Base-by-base conservation (phyloP, 2,888 invertebrate genomes). In the Ganaspis brasiliensis region DNA sequence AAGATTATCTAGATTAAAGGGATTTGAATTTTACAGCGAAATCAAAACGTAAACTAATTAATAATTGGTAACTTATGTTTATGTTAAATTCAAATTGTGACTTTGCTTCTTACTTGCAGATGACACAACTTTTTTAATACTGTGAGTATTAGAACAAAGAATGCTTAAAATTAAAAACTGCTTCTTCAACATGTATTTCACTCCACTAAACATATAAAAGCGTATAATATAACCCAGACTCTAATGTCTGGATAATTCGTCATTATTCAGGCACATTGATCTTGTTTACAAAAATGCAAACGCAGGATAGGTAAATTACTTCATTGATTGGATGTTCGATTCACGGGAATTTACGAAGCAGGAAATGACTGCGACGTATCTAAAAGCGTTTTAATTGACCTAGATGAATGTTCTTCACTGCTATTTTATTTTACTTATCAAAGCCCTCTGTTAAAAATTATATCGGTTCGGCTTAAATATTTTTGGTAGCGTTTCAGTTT, bases 251-350 rank as follows among this genome's bases (percentile, higher is more conserved):
- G 5, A 61, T 19, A 37, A 61, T 61, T 9, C 19, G 12, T 16
- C 19, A 37, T 61, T 19, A 16, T 52, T 61, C 9, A 61, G 37
- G 61, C 61, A 61, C 35, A 61, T 61, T 35, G 61, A 61, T 61
- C 37, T 19, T 61, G 35, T 14, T 37, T 35, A 61, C 61, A 61
- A 61, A 61, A 61, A 37, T 19, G 16, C 10, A 61, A 61, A 61
- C 35, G 37, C 12, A 35, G 52, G 52, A 52, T 16, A 52, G 52
- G 37, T 61, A 61, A 61, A 61, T 37, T 61, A 19, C 61, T 35
- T 37, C 61, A 61, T 61, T 37, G 37, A 61, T 61, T 61, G 61
- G 61, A 61, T 61, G 1, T 61, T 37, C 37, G 37, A 9, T 37
- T 61, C 37, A 61, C 19, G 61, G 35, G 21, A 19, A 61, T 61